Evolutionary conservation across 2,113 vertebrate species (phyloP).

Genomic region (Nerophis ophidion): DNA sequence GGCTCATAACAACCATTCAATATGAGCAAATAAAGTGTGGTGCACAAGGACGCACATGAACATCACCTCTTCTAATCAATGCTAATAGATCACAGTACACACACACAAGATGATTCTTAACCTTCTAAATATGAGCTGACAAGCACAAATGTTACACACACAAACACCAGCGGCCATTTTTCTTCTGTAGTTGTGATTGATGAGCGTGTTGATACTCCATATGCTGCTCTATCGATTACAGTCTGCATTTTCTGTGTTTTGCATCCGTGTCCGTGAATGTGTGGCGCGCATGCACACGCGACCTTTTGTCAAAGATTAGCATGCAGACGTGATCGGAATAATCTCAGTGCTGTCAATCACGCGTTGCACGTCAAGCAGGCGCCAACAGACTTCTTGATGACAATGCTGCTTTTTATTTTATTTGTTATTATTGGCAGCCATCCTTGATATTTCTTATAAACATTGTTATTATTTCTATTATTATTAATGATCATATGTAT

Average conservation of each 20-base stretch:
- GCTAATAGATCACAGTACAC: constrained; percentile 8
- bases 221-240: constrained; percentile 45
- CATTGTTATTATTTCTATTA: no score
- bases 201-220: constrained; percentile 56
- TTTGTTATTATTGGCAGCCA: no score
- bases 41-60: neutral
- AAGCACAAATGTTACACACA: constrained; percentile 17
- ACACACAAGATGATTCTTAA: constrained; percentile 22
- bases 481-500: no score
- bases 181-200: constrained; percentile 51
- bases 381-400: no score
- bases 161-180: constrained; percentile 33
- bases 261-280: neutral
- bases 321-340: constrained; percentile 50
- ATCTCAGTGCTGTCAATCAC: constrained; percentile 25
- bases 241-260: constrained; percentile 4
- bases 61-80: constrained; percentile 20
- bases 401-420: no score
- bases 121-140: constrained; percentile 37
- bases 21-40: constrained; percentile 22
- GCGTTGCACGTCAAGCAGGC: constrained; percentile 1
- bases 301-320: constrained; percentile 61
- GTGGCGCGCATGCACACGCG: constrained; percentile 18
- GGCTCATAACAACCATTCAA: constrained; percentile 14
- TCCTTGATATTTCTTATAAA: no score